A percentile compares a stretch with the other conserved stretches of the same genome.
Conservation (phyloP, 1,140 invertebrate genomes). For the Galleria mellonella region DNA sequence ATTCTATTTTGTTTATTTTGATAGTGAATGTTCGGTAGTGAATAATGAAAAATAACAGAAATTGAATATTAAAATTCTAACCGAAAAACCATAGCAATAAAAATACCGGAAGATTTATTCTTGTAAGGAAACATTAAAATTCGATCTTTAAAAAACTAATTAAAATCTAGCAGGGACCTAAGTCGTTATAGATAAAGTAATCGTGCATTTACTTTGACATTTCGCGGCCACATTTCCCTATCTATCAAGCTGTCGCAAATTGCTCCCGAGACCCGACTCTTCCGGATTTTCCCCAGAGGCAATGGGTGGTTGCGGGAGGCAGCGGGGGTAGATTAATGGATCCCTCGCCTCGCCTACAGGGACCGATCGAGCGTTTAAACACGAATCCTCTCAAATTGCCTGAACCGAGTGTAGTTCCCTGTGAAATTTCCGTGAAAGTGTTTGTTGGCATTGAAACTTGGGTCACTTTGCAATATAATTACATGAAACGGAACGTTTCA, state of each 20-base stretch:
- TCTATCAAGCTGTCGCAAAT: slow-evolving; percentile 28
- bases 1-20: too few species aligned
- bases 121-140: too few species aligned
- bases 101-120: too few species aligned
- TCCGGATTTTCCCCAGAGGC: slow-evolving; percentile 2
- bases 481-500: too few species aligned
- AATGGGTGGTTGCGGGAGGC: slow-evolving; percentile 7
- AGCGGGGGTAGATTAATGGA: slow-evolving; percentile 39
- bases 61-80: too few species aligned
- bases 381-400: slow-evolving; percentile 47
- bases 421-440: slow-evolving; percentile 28
- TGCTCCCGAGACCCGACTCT: slow-evolving; percentile 7
- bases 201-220: background rate
- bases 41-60: too few species aligned
- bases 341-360: slow-evolving; percentile 27
- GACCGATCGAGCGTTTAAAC: slow-evolving; percentile 52
- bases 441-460: slow-evolving; percentile 17
- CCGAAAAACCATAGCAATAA: too few species aligned
- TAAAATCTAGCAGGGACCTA: too few species aligned
- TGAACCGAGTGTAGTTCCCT: slow-evolving; percentile 13
- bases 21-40: too few species aligned
- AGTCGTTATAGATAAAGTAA: too few species aligned
- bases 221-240: slow-evolving; percentile 7
- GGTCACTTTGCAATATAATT: background rate
- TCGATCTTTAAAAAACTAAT: too few species aligned